Evolutionary conservation across 2,113 vertebrate genomes (phyloP).

Genomic region (Terrapene triunguis): DNA sequence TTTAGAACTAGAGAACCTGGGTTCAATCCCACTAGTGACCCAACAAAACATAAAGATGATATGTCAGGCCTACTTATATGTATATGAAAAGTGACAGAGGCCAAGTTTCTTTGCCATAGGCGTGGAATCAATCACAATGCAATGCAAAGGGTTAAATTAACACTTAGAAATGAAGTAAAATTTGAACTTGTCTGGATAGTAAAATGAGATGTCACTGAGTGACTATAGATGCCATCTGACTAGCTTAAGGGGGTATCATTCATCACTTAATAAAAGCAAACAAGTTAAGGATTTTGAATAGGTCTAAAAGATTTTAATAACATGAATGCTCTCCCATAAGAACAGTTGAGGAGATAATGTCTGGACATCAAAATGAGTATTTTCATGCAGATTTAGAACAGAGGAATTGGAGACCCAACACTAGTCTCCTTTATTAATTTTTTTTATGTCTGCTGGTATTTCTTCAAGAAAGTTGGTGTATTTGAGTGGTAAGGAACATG

Average conservation of each 20-base stretch:
- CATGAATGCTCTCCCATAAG: neutral
- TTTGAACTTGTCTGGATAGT: neutral
- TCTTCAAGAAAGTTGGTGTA: neutral
- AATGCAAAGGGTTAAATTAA: neutral
- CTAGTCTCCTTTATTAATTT: neutral
- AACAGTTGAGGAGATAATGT: neutral
- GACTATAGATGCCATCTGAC: neutral
- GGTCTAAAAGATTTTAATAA: neutral
- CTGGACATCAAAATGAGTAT: neutral
- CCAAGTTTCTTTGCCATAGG: neutral
- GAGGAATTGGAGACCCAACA: neutral
- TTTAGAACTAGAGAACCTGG: neutral
- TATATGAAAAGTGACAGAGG: neutral
- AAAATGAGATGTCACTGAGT: neutral
- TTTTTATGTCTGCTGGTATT: neutral
- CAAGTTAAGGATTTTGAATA: neutral
- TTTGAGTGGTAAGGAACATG: neutral
- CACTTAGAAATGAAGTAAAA: slow-evolving; percentile 1
- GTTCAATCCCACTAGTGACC: neutral
- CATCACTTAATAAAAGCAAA: neutral
- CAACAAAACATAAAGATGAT: neutral
- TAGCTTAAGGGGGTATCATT: neutral
- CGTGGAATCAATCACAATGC: neutral
- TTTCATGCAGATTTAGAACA: neutral
- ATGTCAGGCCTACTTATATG: neutral